Conservation (phyloP, 2,888 invertebrate genomes). For the Diarsia dahlii region DNA sequence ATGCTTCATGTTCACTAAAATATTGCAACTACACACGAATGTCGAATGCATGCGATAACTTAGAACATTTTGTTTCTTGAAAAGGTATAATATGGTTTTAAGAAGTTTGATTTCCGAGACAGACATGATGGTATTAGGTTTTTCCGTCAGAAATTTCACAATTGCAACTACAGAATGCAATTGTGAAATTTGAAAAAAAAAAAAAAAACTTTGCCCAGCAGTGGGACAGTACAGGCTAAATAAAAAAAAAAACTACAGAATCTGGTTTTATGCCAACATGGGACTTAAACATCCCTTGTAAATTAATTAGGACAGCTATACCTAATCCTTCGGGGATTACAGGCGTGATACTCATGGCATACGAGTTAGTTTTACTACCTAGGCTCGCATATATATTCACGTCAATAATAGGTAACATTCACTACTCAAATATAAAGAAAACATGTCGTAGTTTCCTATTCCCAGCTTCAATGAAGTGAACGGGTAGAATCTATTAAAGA, state of each 20-base stretch:
- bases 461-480: background rate
- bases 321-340: background rate
- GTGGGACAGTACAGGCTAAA: no score
- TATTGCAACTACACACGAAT: constrained; percentile 43
- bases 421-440: background rate
- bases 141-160: no score
- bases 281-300: background rate
- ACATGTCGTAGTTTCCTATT: background rate
- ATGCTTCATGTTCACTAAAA: constrained; percentile 29
- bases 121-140: no score
- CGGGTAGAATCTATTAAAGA: constrained; percentile 20
- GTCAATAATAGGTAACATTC: background rate
- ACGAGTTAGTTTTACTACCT: no score
- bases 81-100: background rate
- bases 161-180: no score
- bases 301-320: background rate
- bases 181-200: no score
- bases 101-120: no score
- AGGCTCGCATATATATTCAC: no score
- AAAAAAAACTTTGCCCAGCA: no score
- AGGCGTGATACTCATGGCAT: background rate
- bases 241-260: no score
- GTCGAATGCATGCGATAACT: constrained; percentile 29
- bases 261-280: background rate
- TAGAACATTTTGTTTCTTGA: background rate